phyloP scores from a whole-genome alignment of 2,888 invertebrate genomes.

The Conops quadrifasciatus region DNA sequence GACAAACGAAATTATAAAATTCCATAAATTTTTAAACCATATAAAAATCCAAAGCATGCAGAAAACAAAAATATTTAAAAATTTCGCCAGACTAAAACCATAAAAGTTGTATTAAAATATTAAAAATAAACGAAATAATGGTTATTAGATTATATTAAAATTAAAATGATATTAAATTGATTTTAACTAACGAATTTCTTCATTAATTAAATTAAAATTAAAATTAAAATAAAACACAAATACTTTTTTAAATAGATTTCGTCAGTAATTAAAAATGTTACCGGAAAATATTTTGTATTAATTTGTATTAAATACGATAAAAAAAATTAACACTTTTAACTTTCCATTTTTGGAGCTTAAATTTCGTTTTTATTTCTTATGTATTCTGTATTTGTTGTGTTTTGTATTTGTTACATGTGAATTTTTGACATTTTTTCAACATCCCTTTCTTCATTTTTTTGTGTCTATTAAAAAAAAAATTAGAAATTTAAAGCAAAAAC shows the following conservation, averaged over 20 bases:
- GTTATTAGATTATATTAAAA: no score
- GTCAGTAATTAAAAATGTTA: conserved; percentile 31
- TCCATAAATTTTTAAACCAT: no score
- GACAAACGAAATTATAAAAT: no score
- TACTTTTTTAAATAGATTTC: conserved; percentile 16
- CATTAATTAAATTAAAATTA: not conserved
- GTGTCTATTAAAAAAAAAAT: not conserved
- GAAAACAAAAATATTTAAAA: no score
- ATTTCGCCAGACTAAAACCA: no score
- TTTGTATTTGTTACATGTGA: not conserved
- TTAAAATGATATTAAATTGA: no score
- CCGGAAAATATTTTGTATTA: no score
- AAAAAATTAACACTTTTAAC: not conserved
- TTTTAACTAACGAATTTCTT: not conserved
- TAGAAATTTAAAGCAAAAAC: no score
- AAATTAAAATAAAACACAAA: conserved; percentile 14
- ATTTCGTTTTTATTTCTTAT: not conserved
- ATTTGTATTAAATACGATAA: conserved; percentile 5
- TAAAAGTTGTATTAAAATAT: no score
- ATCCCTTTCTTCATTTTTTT: not conserved
- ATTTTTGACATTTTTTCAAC: not conserved
- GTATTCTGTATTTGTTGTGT: not conserved
- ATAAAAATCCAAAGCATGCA: no score
- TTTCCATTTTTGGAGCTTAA: not conserved
- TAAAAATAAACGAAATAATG: no score